Base-by-base conservation (phyloP, 2,113 vertebrate species). In the Aleadryas rufinucha region DNA sequence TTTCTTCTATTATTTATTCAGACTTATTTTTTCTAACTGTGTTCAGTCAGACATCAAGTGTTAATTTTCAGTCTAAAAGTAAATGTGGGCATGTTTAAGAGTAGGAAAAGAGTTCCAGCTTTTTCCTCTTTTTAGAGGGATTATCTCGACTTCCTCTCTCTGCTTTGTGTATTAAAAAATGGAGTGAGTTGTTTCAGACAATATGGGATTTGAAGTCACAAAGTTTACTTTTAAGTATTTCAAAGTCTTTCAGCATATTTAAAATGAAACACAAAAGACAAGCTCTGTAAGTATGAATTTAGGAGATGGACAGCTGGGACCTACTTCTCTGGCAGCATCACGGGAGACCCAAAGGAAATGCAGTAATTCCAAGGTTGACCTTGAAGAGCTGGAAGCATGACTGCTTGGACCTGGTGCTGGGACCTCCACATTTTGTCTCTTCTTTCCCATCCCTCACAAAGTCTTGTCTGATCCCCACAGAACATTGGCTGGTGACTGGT, bases 371-470 rank as follows among this genome's bases (percentile, higher is more conserved):
- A 22, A 22, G 11, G 7, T 3, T 74, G 17, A 20, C 18, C 37
- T 24, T 41, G 28, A 33, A 64, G 23, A 66, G 16, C 18, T 45
- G 44, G 21, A 53, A 57, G 41, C 5, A 4, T 33, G 52, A 10
- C 20, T 44, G 14, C 63, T 30, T 4, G 0, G 26, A 35, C 10
- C 30, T 60, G 35, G 15, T 72, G 37, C 26, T 80, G 59, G 17
- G 11, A 19, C 28, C 26, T 60, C 35, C 0, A 1, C 1, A 0
- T 44, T 56, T 52, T 16, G 9, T 24, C 15, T 16, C 11, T 6
- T 85, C 18, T 84, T 52, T 47, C 13, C 16, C 18, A 27, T 56
- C 33, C 33, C 12, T 42, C 30, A 16, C 27, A 3, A 24, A 57
- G 16, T 20, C 15, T 24, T 57, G 45, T 12, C 11, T 11, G 4